Base-by-base conservation (phyloP, 2,888 invertebrate species). In the Eristalis pertinax region DNA sequence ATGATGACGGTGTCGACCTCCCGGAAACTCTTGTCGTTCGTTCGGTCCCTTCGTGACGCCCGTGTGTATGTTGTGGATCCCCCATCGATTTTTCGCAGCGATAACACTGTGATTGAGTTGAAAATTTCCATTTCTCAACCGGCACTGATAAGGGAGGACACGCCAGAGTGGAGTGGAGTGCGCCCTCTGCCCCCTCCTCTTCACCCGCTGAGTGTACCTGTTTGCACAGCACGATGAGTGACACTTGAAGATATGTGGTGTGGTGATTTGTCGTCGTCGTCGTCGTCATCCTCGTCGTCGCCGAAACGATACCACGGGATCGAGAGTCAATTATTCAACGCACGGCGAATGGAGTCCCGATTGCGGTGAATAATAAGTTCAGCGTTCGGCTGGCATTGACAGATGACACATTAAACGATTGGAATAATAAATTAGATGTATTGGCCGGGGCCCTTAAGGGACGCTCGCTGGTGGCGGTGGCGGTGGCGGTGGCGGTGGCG, bases 1-100 rank as follows among this genome's bases (percentile, higher is more conserved):
- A 87, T 84, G 87, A 87, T 87, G 87, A 87, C 68, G 88, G 84
- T 88, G 88, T 88, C 88, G 88, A 88, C 88, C 88, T 81, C 88
- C 88, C 88, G 84, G 88, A 81, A 88, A 81, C 84, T 84, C 26
- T 50, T 82, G 74, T 82, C 82, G 74, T 38, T 60, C 68, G 69
- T 38, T 60, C 68, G 69, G 73, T 85, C 69, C 73, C 70, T 77
- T 63, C 76, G 24, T 56, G 19, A 26, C 69, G 70, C 62, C 43
- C 60, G 60, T 65, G 72, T 38, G 22, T 50, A 38, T 22, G 62
- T 43, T 68, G 65, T 86, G 83, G 62, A 73, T 83, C 87, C 75
- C 15, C 67, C 79, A 79, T 83, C 84, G 84, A 87, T 87, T 76
- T 80, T 84, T 87, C 67, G 87, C 83, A 76, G 79, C 84, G 87